Base-by-base conservation (phyloP, 2,888 invertebrate species). In the Plusia festucae region DNA sequence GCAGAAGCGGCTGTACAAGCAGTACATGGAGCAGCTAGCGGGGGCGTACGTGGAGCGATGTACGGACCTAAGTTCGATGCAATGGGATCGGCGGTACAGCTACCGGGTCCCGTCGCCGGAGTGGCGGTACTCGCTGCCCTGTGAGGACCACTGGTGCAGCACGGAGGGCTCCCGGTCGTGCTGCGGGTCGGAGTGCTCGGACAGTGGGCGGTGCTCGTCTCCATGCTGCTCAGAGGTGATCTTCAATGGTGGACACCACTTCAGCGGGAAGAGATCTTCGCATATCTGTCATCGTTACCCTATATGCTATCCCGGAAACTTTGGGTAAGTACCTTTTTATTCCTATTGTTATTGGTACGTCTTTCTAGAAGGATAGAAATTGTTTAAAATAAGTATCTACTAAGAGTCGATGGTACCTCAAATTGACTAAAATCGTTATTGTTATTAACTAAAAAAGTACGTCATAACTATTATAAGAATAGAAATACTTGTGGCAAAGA, bases 151-250 rank as follows among this genome's bases (percentile, higher is more conserved):
- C 66, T 91, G 92, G 88, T 90, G 85, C 70, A 89, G 87, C 44
- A 85, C 89, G 13, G 92, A 91, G 32, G 89, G 86, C 1, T 86
- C 91, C 0, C 75, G 88, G 55, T 90, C 91, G 5, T 92, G 87
- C 70, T 91, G 89, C 59, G 87, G 88, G 11, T 90, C 93, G 3
- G 92, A 92, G 55, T 93, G 92, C 58, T 82, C 90, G 8, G 95
- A 95, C 68, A 94, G 94, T 57, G 95, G 95, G 0, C 77, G 93
- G 24, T 95, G 93, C 70, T 94, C 95, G 6, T 95, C 95, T 0
- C 93, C 95, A 0, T 95, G 95, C 81, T 95, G 95, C 66, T 95
- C 95, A 18, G 95, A 95, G 74, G 94, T 94, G 77, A 95, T 95
- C 78, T 95, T 95, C 85, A 95, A 95, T 73, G 95, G 95, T 1